Percentiles rank a stretch among this genome's conserved stretches.
phyloP scores from a whole-genome alignment of 2,888 invertebrate species.

The Stegophylla sp. region DNA sequence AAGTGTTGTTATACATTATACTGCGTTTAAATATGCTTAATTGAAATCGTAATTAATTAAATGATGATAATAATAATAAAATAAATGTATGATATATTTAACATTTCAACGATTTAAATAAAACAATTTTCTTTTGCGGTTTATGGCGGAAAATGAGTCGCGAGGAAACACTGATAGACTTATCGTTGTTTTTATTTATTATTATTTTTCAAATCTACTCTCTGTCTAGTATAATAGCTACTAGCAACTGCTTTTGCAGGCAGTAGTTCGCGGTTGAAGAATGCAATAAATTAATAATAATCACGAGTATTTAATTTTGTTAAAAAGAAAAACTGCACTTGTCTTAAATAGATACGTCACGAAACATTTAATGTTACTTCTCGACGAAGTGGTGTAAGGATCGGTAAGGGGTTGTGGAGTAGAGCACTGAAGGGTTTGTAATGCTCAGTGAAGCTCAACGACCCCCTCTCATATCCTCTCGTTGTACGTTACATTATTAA shows the following conservation, averaged over 20 bases:
- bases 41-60: too few relatives aligned
- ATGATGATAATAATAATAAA: too few relatives aligned
- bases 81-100: too few relatives aligned
- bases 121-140: background rate
- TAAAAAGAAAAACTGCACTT: slow-evolving; percentile 31
- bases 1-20: too few relatives aligned
- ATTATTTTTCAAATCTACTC: background rate
- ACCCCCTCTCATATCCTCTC: background rate
- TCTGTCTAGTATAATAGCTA: background rate
- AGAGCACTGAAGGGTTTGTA: slow-evolving; percentile 19
- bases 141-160: background rate
- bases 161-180: background rate
- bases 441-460: slow-evolving; percentile 33
- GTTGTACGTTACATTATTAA: slow-evolving; percentile 29
- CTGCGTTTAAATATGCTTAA: too few relatives aligned
- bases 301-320: slow-evolving; percentile 16
- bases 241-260: background rate
- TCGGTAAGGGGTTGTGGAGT: background rate
- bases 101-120: too few relatives aligned
- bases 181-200: slow-evolving; percentile 14
- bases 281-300: slow-evolving; percentile 26
- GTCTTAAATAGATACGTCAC: slow-evolving; percentile 44
- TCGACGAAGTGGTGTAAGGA: background rate
- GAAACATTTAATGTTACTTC: slow-evolving; percentile 23
- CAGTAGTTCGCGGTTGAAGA: background rate